Evolutionary conservation across 2,113 vertebrate genomes (phyloP), one percentile per base, ranked within the genome.

Genomic region (Alosa alosa): DNA sequence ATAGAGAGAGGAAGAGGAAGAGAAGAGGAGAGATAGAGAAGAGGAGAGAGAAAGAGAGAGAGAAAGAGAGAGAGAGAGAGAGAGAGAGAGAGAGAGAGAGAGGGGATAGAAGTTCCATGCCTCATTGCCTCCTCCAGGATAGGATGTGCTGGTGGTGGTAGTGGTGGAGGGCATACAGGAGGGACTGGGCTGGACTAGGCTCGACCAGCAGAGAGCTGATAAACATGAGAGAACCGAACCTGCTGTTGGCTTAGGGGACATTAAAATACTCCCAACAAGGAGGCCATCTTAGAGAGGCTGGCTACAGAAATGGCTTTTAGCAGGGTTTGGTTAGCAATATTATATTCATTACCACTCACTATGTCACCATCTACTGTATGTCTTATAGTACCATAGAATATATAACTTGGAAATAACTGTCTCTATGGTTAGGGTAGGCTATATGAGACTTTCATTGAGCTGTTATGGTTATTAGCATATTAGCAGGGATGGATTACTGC

Each of bases 111-210:
- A 9, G 45, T 39, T 47, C 52, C 81, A 72, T 6, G 84, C 83
- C 81, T 90, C 86, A 89, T 84, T 86, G 72, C 85, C 81, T 85
- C 46, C 82, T 44, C 31, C 57, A 85, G 84, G 83, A 52, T 75
- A 25, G 45, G 75, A 9, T 72, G 68, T 88, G 85, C 39, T 3
- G 31, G 83, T 82, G 78, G 47, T 49, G 60, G 60, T 72, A n/a
- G 31, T 78, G 72, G 72, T 17, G 13, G 72, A 45, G 36, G 13
- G 39, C 83, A 20, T 25, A 22, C 75, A 49, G 22, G 55, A 83
- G 31, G 44, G 81, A 86, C 75, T 87, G 60, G 49, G 85, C 47
- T 8, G 64, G 64, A 8, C 31, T 68, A 4, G 36, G 13, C 13
- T 75, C 31, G 6, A 5, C 36, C 9, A 13, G 31, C 4, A 49